Conservation (phyloP, 2,797 vertebrate species). For the Lemur catta region DNA sequence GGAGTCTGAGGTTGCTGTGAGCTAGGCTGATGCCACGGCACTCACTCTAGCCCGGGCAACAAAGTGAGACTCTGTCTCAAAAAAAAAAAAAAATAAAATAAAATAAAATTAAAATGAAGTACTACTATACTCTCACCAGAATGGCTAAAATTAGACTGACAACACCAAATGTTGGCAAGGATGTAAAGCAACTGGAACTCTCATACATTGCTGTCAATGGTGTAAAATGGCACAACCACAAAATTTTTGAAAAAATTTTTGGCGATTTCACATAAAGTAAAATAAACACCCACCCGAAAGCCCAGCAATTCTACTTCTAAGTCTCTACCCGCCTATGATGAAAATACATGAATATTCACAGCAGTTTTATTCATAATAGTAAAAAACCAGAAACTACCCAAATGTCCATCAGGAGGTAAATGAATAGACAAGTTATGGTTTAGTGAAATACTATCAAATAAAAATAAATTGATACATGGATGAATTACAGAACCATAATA, state of each 20-base stretch:
- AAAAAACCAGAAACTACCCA: slow-evolving; percentile 24
- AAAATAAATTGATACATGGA: background rate
- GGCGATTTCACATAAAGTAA: background rate
- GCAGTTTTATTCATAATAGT: slow-evolving; percentile 5
- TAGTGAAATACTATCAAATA: slow-evolving; percentile 7
- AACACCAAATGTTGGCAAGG: background rate
- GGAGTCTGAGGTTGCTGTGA: no score
- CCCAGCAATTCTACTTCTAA: background rate
- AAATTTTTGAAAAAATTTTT: background rate
- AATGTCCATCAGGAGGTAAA: slow-evolving; percentile 5
- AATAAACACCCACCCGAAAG: background rate
- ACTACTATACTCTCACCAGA: background rate
- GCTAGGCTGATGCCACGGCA: no score
- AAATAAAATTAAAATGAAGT: slow-evolving; percentile 2
- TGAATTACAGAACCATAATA: background rate
- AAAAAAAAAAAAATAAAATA: no score
- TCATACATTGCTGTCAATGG: background rate
- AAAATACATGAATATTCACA: background rate
- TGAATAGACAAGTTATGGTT: slow-evolving; percentile 5
- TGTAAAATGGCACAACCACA: background rate
- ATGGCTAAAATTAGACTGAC: background rate
- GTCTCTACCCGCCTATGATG: background rate
- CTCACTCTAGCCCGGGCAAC: no score
- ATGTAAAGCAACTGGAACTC: background rate
- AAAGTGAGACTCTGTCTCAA: no score